Evolutionary conservation across 2,888 invertebrate genomes (phyloP).

Genomic region (Microctonus hyperodae): DNA sequence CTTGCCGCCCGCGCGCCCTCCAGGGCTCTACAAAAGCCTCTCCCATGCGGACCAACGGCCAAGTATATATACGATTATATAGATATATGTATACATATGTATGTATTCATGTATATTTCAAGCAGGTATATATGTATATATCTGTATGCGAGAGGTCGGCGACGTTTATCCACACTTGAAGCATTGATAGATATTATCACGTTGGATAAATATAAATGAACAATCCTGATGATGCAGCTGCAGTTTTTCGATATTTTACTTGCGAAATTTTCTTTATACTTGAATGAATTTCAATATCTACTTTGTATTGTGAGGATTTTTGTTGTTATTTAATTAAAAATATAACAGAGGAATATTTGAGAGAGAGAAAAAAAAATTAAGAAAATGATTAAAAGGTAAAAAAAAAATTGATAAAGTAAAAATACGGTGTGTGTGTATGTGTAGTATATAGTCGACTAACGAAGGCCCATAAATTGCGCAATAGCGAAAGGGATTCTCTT

Average conservation of each 20-base stretch:
- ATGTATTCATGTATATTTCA: too few species aligned
- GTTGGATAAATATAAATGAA: slow-evolving; percentile 1
- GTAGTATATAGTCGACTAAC: slow-evolving; percentile 41
- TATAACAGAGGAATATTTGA: not conserved
- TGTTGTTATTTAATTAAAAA: not conserved
- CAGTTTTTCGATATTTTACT: not conserved
- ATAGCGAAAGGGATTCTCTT: slow-evolving; percentile 43
- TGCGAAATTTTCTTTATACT: not conserved
- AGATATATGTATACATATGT: not conserved
- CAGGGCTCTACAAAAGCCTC: slow-evolving; percentile 48
- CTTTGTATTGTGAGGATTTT: not conserved
- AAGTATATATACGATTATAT: not conserved
- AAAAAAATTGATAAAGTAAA: slow-evolving; percentile 31
- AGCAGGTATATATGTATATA: too few species aligned
- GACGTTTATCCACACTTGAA: slow-evolving; percentile 22
- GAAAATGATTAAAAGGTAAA: not conserved
- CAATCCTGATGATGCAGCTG: slow-evolving; percentile 19
- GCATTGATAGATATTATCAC: slow-evolving; percentile 14
- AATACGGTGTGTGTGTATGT: slow-evolving; percentile 14
- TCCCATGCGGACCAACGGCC: slow-evolving; percentile 24
- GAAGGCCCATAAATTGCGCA: slow-evolving; percentile 55
- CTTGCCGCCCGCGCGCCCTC: slow-evolving; percentile 46
- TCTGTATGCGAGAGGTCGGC: slow-evolving; percentile 25
- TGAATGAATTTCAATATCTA: not conserved
- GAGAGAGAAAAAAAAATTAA: not conserved